Evolutionary conservation across 2,113 vertebrate species (phyloP).

Genomic region (Tringa solitaria): DNA sequence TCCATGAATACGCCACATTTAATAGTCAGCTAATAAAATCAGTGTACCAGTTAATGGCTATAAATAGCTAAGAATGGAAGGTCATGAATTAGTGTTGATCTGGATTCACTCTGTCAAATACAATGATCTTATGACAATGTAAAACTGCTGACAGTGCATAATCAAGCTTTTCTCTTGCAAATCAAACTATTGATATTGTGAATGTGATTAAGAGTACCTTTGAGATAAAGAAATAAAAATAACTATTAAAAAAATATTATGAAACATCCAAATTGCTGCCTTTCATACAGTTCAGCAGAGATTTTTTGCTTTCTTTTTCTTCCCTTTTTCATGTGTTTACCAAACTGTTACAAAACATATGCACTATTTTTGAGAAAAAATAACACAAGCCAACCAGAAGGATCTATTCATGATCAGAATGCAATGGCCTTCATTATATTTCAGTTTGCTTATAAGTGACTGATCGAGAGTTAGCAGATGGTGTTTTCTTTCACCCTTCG

Average conservation of each 20-base stretch:
- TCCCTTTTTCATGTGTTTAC: conserved; percentile 52
- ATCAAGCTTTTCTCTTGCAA: not conserved
- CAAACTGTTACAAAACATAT: conserved; percentile 66
- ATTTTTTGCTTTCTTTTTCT: conserved; percentile 45
- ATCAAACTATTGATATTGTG: not conserved
- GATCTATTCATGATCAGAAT: conserved; percentile 77
- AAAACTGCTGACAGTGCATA: not conserved
- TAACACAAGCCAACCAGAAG: conserved; percentile 71
- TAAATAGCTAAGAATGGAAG: conserved; percentile 10
- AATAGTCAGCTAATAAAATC: not conserved
- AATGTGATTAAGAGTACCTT: not conserved
- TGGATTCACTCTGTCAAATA: not conserved
- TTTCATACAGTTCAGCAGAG: not conserved
- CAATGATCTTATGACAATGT: not conserved
- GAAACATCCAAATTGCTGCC: not conserved
- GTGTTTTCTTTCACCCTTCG: conserved; percentile 73
- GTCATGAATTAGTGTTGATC: not conserved
- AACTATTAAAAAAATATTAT: not conserved
- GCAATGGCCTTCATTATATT: conserved; percentile 75
- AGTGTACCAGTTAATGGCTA: not conserved
- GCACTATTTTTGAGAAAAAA: conserved; percentile 67
- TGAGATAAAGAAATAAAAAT: not conserved
- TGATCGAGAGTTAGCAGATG: conserved; percentile 78
- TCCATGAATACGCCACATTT: not conserved
- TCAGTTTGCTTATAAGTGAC: conserved; percentile 69